Conservation (phyloP, 2,888 invertebrate species). For the Bellardia pandia region DNA sequence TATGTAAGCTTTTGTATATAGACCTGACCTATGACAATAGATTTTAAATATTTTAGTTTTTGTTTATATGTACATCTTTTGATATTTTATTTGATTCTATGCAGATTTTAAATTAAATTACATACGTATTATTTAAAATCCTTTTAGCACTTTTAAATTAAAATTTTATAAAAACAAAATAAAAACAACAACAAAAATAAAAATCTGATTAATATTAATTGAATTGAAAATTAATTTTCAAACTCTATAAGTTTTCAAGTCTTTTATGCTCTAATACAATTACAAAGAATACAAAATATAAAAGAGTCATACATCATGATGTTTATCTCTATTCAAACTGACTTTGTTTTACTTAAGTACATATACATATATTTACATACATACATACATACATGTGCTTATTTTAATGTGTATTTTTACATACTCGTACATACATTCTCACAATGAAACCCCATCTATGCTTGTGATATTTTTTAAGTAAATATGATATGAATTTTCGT, state of each 20-base stretch:
- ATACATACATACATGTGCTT: background rate
- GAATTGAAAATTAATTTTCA: constrained; percentile 49
- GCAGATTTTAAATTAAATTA: constrained; percentile 43
- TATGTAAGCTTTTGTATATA: constrained; percentile 24
- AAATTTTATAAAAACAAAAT: background rate
- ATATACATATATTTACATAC: background rate
- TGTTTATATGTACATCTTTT: constrained; percentile 17
- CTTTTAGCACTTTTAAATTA: constrained; percentile 20
- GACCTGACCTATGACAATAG: constrained; percentile 71
- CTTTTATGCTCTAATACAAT: constrained; percentile 46
- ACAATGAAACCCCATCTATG: constrained; percentile 41
- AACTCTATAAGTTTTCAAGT: constrained; percentile 25
- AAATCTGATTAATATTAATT: constrained; percentile 51
- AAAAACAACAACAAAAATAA: background rate
- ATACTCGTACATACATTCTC: background rate
- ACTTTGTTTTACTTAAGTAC: constrained; percentile 22
- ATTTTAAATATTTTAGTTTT: constrained; percentile 25
- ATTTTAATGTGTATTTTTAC: too few species aligned
- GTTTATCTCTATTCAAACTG: constrained; percentile 38
- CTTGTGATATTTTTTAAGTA: constrained; percentile 40
- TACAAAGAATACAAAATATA: constrained; percentile 28
- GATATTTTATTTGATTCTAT: constrained; percentile 5
- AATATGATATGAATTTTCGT: constrained; percentile 48
- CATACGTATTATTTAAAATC: constrained; percentile 30
- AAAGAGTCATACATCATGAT: constrained; percentile 42